Conservation (phyloP, 2,113 vertebrate species). For the Brachionichthys hirsutus region DNA sequence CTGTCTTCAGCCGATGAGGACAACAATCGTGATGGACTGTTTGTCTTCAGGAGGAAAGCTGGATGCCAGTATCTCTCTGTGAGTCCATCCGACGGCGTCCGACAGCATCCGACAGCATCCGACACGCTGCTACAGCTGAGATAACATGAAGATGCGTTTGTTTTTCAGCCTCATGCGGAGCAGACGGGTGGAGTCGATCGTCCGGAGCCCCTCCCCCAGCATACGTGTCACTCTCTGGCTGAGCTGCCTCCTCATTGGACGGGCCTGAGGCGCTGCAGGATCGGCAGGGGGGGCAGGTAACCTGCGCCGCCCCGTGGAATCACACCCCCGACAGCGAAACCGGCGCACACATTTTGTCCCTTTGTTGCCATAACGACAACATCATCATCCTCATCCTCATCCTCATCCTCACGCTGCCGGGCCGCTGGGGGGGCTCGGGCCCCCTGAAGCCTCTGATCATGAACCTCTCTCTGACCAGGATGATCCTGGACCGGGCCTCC, state of each 20-base stretch:
- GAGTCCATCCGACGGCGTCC: conserved; percentile 1
- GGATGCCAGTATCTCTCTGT: conserved; percentile 91
- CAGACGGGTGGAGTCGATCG: conserved; percentile 73
- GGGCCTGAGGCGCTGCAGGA: conserved; percentile 84
- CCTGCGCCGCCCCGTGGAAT: not conserved
- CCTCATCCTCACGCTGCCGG: too few relatives aligned
- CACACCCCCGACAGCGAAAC: too few relatives aligned
- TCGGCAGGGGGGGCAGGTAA: conserved; percentile 92
- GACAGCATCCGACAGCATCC: too few relatives aligned
- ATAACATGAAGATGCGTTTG: not conserved
- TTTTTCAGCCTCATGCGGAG: conserved; percentile 81
- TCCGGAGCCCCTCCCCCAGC: conserved; percentile 78
- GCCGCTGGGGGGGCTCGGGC: too few relatives aligned
- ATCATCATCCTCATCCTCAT: too few relatives aligned
- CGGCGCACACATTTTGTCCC: too few relatives aligned
- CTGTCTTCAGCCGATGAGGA: conserved; percentile 89
- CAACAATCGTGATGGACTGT: conserved; percentile 87
- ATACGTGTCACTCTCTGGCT: conserved; percentile 86
- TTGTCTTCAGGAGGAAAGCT: conserved; percentile 89
- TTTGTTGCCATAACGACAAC: too few relatives aligned
- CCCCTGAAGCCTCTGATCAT: too few relatives aligned
- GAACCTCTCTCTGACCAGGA: conserved; percentile 67
- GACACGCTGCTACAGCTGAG: too few relatives aligned
- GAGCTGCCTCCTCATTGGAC: conserved; percentile 86
- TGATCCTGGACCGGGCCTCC: conserved; percentile 88